Percentiles rank a stretch among this genome's conserved stretches.
These are phyloP conservation scores for Sander lucioperca DNA, from an alignment of 2,113 vertebrate genomes.

Conservation along the genomic window DNA sequence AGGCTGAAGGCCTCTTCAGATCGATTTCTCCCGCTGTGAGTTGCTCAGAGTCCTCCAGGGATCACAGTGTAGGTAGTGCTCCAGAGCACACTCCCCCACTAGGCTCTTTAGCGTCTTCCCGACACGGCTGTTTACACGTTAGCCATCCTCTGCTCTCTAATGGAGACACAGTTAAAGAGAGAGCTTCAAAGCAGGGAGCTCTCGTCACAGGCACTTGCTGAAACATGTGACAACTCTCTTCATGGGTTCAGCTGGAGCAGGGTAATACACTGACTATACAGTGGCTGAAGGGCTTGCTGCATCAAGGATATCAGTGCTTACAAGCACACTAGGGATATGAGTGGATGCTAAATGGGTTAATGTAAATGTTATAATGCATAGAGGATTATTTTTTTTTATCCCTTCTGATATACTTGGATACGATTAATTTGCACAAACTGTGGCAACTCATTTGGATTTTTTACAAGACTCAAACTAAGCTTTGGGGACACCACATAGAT, in stretches of 20 bases:
- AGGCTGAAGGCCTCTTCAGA: slow-evolving; percentile 75
- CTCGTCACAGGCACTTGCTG: slow-evolving; percentile 57
- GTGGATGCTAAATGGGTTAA: slow-evolving; percentile 46
- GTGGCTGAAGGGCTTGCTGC: slow-evolving; percentile 41
- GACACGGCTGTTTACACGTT: slow-evolving; percentile 76
- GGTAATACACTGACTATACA: slow-evolving; percentile 31
- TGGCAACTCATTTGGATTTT: slow-evolving; percentile 13
- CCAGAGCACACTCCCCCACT: slow-evolving; percentile 54
- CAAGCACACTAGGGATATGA: slow-evolving; percentile 7
- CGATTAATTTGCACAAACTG: slow-evolving; percentile 17
- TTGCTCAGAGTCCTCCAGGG: slow-evolving; percentile 68
- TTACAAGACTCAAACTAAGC: slow-evolving; percentile 24
- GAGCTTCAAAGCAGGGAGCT: slow-evolving; percentile 64
- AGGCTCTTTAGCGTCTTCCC: slow-evolving; percentile 69
- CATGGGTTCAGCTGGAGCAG: slow-evolving; percentile 46
- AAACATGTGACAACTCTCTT: slow-evolving; percentile 69
- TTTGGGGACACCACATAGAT: slow-evolving; percentile 4
- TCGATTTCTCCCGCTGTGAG: slow-evolving; percentile 75
- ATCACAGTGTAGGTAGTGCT: slow-evolving; percentile 72
- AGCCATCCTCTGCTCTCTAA: slow-evolving; percentile 67
- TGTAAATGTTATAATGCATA: slow-evolving; percentile 46
- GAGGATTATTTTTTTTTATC: slow-evolving; percentile 41
- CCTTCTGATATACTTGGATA: slow-evolving; percentile 32
- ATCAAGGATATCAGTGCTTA: slow-evolving; percentile 36
- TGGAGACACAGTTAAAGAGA: slow-evolving; percentile 67